Percentiles rank a stretch among this genome's conserved stretches.
These are phyloP conservation scores for Carapus acus DNA, from an alignment of 2,797 vertebrate genomes.

Conservation along the genomic window DNA sequence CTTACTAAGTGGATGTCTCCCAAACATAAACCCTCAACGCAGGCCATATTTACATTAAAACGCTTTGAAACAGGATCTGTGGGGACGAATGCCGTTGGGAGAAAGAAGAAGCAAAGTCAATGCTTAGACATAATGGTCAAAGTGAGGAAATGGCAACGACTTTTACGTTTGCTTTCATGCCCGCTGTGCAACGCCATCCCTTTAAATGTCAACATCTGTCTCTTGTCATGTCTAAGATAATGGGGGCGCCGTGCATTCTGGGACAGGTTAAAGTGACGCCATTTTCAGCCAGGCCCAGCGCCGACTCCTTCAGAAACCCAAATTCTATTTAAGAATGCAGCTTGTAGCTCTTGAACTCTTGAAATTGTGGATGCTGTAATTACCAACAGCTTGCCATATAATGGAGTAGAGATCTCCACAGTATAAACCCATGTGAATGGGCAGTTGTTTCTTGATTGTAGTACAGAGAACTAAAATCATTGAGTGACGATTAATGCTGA, in stretches of 20 bases:
- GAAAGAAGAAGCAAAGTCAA: neutral
- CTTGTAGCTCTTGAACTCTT: too few species aligned
- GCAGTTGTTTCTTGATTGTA: too few species aligned
- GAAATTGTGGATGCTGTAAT: too few species aligned
- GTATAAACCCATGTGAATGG: too few species aligned
- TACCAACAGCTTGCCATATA: neutral
- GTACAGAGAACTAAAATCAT: neutral
- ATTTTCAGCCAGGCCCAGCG: neutral
- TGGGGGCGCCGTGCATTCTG: conserved; percentile 26
- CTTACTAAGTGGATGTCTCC: too few species aligned
- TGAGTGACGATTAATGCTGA: conserved; percentile 4
- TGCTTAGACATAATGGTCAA: neutral
- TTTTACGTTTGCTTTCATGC: neutral
- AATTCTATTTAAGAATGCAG: too few species aligned
- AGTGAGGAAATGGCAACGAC: neutral
- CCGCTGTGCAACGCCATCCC: neutral
- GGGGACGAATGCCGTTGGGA: neutral
- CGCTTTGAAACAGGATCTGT: too few species aligned
- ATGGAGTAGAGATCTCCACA: conserved; percentile 10
- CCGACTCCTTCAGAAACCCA: conserved; percentile 4
- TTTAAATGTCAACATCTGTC: conserved; percentile 27
- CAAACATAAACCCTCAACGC: too few species aligned
- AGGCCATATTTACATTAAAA: too few species aligned
- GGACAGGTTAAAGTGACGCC: conserved; percentile 10
- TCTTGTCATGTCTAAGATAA: conserved; percentile 18